These are phyloP conservation scores for Andrena haemorrhoa DNA, from an alignment of 2,888 invertebrate genomes.

Conservation along the genomic window DNA sequence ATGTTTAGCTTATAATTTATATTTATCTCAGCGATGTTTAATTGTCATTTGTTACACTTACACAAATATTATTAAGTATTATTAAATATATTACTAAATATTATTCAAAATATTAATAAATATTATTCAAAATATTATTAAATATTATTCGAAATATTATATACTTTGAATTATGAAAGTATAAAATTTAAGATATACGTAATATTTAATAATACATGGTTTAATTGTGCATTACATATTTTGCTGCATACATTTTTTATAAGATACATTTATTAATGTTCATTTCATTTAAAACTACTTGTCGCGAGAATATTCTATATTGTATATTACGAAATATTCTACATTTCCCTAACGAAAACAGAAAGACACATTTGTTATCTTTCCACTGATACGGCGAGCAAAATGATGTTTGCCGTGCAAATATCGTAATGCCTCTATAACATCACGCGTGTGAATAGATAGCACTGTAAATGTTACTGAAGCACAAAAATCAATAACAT, in stretches of 20 bases:
- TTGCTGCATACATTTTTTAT: not conserved
- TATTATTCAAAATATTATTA: no score
- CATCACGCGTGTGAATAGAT: not conserved
- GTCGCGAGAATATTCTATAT: not conserved
- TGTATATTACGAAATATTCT: no score
- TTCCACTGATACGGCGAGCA: not conserved
- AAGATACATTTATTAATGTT: not conserved
- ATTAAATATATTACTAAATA: no score
- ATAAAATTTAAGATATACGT: no score
- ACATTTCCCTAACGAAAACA: not conserved
- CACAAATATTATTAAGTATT: no score
- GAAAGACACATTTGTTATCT: not conserved
- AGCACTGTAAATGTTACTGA: not conserved
- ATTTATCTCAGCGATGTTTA: no score
- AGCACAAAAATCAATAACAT: slow-evolving; percentile 1
- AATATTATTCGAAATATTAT: no score
- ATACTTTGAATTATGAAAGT: no score
- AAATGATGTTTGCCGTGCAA: slow-evolving; percentile 23
- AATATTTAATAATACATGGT: no score
- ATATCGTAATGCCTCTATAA: not conserved
- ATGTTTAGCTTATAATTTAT: not conserved
- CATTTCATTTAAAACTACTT: not conserved
- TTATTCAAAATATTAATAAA: no score
- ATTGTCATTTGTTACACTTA: no score
- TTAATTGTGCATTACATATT: not conserved